Conservation (phyloP, 1,140 invertebrate genomes). For the Heliconius hewitsoni region DNA sequence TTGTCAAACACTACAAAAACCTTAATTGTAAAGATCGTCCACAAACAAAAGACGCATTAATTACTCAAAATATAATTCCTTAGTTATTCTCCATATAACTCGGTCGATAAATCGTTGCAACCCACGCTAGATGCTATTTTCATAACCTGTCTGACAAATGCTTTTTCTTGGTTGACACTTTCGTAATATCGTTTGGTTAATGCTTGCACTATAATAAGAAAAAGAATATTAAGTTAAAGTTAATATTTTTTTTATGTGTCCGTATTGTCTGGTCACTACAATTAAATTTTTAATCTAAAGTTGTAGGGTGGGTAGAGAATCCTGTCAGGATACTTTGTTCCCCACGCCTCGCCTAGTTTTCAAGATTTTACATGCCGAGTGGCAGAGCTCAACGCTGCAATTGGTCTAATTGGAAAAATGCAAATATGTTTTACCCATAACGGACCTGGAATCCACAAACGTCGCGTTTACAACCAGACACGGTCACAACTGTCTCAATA, state of each 20-base stretch:
- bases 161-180: slow-evolving; percentile 5
- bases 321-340: too few relatives aligned
- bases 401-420: too few relatives aligned
- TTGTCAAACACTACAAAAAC: background rate
- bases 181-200: slow-evolving; percentile 9
- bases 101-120: background rate
- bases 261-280: background rate
- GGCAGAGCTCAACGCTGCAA: too few relatives aligned
- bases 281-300: too few relatives aligned
- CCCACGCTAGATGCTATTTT: background rate
- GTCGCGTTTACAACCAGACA: too few relatives aligned
- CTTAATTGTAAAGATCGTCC: background rate
- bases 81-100: background rate
- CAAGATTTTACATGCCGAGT: too few relatives aligned
- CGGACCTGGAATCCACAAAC: too few relatives aligned
- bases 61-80: background rate
- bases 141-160: slow-evolving; percentile 13
- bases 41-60: background rate
- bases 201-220: background rate
- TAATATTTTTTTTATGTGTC: background rate
- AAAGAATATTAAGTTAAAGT: background rate
- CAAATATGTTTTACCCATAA: too few relatives aligned
- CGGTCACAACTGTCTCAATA: too few relatives aligned
- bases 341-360: too few relatives aligned
- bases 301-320: too few relatives aligned